Base-by-base conservation (phyloP, 2,113 vertebrate genomes). In the Pithys albifrons region DNA sequence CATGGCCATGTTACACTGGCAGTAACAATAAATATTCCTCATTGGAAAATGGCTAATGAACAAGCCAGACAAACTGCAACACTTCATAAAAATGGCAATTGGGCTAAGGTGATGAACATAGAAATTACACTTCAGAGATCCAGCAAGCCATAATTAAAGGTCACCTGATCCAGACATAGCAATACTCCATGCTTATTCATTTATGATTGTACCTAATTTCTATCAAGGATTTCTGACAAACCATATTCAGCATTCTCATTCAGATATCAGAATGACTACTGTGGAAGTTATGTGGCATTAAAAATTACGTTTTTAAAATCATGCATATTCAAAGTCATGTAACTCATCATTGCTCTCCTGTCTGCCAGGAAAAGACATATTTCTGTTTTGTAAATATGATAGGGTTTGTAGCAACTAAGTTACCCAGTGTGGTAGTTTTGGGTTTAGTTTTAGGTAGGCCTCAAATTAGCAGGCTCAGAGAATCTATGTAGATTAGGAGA, bases 11-110 rank as follows among this genome's bases (percentile, higher is more conserved):
- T 74, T 75, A 23, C 48, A 20, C 12, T 55, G 69, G 27, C 22
- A 4, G 29, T 45, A 64, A 88, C 2, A 3, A 85, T 39, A 51
- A 80, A 20, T 20, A 19, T 66, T 91, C 28, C 37, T 55, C 35
- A 25, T 46, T 52, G 49, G 66, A 72, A 91, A 72, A 77, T 4
- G 55, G 43, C 72, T 90, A 55, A 73, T 64, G 27, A 77, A 59
- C 67, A 91, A 52, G 17, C 12, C 55, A 27, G 37, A 41, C 24
- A 45, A 74, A 71, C 17, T 57, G 33, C 3, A 66, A 23, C 12
- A n/a, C 19, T 49, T 74, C 72, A 71, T 57, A 27, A 5, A 43
- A 58, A 22, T 0, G 0, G 22, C 39, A 57, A 11, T 22, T 0
- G 0, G 16, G 31, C 14, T 71, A 74, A 76, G 77, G 35, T 59